Percentiles rank a stretch among this genome's conserved stretches.
Conservation (phyloP, 2,797 vertebrate genomes). For the Strix occidentalis region DNA sequence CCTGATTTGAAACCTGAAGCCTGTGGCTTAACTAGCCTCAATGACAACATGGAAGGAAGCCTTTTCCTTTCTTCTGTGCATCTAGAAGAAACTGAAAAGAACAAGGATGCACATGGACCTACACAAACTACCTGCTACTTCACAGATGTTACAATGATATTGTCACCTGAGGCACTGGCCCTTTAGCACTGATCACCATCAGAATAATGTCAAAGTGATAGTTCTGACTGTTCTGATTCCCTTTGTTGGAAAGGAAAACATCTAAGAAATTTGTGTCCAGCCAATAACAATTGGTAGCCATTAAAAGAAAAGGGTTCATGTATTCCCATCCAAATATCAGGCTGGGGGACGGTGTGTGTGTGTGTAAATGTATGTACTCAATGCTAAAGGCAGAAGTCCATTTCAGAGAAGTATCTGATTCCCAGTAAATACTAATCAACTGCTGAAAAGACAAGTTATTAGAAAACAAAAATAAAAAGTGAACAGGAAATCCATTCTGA, state of each 20-base stretch:
- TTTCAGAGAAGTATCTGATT: neutral
- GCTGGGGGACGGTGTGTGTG: fast-evolving
- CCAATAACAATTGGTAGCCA: neutral
- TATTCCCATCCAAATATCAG: neutral
- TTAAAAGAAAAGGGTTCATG: neutral
- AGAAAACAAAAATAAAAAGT: neutral
- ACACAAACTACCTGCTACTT: neutral
- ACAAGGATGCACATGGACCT: neutral
- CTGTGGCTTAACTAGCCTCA: neutral
- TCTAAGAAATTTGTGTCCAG: neutral
- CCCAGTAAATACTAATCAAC: neutral
- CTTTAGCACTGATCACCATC: neutral
- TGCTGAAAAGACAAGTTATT: neutral
- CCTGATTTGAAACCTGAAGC: neutral
- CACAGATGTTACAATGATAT: neutral
- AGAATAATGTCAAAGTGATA: neutral
- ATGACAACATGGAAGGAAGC: neutral
- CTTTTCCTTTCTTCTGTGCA: neutral
- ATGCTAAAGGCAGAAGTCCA: neutral
- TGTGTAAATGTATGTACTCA: too few relatives aligned
- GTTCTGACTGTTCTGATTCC: neutral
- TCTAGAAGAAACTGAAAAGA: neutral
- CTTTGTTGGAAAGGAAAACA: neutral
- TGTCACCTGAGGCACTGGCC: neutral
- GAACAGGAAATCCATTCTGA: neutral